phyloP scores from a whole-genome alignment of 2,888 invertebrate genomes.

The Caenorhabditis sp. region DNA sequence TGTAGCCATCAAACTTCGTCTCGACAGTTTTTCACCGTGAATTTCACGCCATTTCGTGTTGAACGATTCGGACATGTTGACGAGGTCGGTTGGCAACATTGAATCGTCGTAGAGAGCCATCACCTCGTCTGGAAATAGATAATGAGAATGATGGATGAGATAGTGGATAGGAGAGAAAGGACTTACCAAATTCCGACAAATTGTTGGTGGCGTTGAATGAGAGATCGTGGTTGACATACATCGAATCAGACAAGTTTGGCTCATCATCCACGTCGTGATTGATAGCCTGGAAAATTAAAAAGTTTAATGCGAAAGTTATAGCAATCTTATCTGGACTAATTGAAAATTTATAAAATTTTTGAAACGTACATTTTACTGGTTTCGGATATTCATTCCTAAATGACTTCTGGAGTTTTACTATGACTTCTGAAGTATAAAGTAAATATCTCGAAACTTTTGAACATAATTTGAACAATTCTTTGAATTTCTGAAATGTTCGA shows the following conservation, averaged over 20 bases:
- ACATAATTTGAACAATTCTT: too few relatives aligned
- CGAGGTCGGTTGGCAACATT: constrained; percentile 26
- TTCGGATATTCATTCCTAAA: too few relatives aligned
- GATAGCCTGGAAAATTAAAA: constrained; percentile 13
- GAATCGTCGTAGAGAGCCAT: constrained; percentile 50
- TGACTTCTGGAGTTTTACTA: neutral
- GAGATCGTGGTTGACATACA: constrained; percentile 55
- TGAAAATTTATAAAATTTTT: too few relatives aligned
- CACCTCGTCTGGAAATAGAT: constrained; percentile 51
- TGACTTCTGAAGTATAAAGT: too few relatives aligned
- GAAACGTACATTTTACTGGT: too few relatives aligned
- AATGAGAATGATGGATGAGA: neutral
- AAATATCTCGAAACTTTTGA: too few relatives aligned
- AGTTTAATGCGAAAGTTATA: too few relatives aligned
- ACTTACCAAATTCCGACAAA: constrained; percentile 52
- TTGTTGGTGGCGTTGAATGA: constrained; percentile 22
- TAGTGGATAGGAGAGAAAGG: too few relatives aligned
- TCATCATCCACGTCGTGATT: constrained; percentile 40
- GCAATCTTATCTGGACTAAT: too few relatives aligned
- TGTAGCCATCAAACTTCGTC: neutral
- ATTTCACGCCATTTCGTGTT: constrained; percentile 59
- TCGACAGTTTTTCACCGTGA: constrained; percentile 30
- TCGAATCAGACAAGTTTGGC: constrained; percentile 51
- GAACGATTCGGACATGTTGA: constrained; percentile 43
- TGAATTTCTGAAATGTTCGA: too few relatives aligned